Percentiles rank a stretch among this genome's conserved stretches.
Conservation (phyloP, 2,113 vertebrate species). For the Nematolebias whitei region DNA sequence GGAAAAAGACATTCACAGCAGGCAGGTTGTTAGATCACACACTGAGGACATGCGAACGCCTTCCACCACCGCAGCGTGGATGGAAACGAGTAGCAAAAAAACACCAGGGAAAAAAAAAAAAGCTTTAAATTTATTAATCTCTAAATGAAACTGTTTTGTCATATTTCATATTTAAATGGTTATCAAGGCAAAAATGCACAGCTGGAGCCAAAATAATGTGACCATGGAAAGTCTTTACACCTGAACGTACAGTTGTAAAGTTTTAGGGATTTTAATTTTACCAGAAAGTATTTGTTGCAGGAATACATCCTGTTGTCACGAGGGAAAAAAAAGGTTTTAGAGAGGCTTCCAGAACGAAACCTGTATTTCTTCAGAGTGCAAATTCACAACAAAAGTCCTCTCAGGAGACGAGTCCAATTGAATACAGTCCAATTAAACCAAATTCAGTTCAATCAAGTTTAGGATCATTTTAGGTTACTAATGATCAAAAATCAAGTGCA, state of each 20-base stretch:
- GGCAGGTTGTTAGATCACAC: conserved; percentile 26
- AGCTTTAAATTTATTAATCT: too few relatives aligned
- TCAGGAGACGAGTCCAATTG: not conserved
- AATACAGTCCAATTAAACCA: not conserved
- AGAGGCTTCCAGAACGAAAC: too few relatives aligned
- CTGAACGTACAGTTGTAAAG: not conserved
- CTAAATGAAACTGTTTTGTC: too few relatives aligned
- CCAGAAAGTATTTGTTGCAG: not conserved
- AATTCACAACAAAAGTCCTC: not conserved
- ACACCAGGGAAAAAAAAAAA: conserved; percentile 1
- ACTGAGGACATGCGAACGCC: conserved; percentile 27
- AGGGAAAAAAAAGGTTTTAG: too few relatives aligned
- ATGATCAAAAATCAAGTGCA: conserved; percentile 4
- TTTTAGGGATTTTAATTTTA: not conserved
- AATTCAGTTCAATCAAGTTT: not conserved
- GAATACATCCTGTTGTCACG: conserved; percentile 5
- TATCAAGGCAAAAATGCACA: conserved; percentile 19
- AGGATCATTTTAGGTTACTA: not conserved
- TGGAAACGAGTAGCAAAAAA: conserved; percentile 29
- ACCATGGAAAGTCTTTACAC: not conserved
- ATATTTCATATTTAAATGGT: conserved; percentile 11
- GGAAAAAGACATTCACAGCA: conserved; percentile 46
- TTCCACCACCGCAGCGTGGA: conserved; percentile 35
- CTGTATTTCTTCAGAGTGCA: not conserved
- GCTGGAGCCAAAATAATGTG: conserved; percentile 2